phyloP scores from a whole-genome alignment of 2,888 invertebrate species.

The Drosophila acutilabella region DNA sequence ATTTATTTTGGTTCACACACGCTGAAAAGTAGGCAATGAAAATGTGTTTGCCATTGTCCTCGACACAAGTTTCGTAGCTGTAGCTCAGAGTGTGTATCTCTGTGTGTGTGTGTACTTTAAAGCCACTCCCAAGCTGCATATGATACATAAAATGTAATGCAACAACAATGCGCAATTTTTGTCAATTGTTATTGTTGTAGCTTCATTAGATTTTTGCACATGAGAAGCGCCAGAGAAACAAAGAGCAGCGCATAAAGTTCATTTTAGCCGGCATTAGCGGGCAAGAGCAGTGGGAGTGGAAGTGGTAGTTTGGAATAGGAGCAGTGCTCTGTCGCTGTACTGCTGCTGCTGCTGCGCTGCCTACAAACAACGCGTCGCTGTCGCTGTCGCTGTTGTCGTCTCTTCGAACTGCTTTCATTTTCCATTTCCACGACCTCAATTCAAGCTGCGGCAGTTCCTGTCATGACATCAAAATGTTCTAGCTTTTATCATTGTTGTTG shows the following conservation, averaged over 20 bases:
- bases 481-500: not conserved
- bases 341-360: constrained; percentile 43
- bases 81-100: constrained; percentile 5
- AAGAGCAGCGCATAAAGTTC: constrained; percentile 30
- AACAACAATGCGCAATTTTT: constrained; percentile 24
- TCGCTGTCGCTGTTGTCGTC: constrained; percentile 18
- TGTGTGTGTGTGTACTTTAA: constrained; percentile 49
- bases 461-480: constrained; percentile 5
- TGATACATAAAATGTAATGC: constrained; percentile 39
- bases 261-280: constrained; percentile 60
- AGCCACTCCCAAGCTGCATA: constrained; percentile 67
- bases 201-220: constrained; percentile 55
- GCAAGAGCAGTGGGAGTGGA: not conserved
- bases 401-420: constrained; percentile 83
- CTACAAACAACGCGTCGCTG: constrained; percentile 1
- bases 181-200: constrained; percentile 36
- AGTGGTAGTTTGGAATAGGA: not conserved
- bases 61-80: not conserved
- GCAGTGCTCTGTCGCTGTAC: constrained; percentile 17
- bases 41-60: constrained; percentile 52
- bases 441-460: constrained; percentile 52
- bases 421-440: constrained; percentile 85
- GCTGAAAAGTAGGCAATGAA: constrained; percentile 74
- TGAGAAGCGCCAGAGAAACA: constrained; percentile 26
- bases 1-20: constrained; percentile 39